These are phyloP conservation scores for Macrotrachela quadricornifera DNA, from an alignment of 1,140 invertebrate species.

Conservation along the genomic window DNA sequence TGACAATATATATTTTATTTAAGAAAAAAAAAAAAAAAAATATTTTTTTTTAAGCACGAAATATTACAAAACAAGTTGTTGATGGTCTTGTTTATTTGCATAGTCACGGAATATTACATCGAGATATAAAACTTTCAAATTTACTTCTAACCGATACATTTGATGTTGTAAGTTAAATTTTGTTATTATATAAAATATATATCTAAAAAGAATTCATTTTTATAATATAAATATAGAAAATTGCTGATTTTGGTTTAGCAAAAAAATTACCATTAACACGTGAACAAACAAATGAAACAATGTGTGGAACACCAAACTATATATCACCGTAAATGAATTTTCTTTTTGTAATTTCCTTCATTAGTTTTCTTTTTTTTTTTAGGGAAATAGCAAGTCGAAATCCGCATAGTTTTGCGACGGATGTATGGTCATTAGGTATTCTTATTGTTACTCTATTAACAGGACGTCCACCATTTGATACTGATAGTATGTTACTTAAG, in stretches of 20 bases:
- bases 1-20: conserved; percentile 1
- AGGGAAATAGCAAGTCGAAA: too few relatives aligned
- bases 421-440: conserved; percentile 88
- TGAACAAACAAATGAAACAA: conserved; percentile 67
- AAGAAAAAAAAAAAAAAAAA: not conserved
- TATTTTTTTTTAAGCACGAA: conserved; percentile 36
- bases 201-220: not conserved
- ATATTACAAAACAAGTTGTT: conserved; percentile 63
- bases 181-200: not conserved
- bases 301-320: conserved; percentile 96
- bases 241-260: conserved; percentile 84
- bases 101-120: conserved; percentile 66
- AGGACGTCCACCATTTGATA: conserved; percentile 74
- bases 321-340: conserved; percentile 42
- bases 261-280: conserved; percentile 62
- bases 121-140: conserved; percentile 80
- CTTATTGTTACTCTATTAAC: conserved; percentile 82
- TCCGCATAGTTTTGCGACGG: conserved; percentile 64
- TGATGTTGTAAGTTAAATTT: conserved; percentile 43
- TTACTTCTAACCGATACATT: conserved; percentile 61
- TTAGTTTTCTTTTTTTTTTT: too few relatives aligned
- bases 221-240: conserved; percentile 42
- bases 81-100: conserved; percentile 73
- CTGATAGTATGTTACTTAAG: conserved; percentile 17
- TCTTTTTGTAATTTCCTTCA: too few relatives aligned